Evolutionary conservation across 1,140 invertebrate genomes (phyloP), one percentile per base, ranked within the genome.

Genomic region (Drosophila carrolli): DNA sequence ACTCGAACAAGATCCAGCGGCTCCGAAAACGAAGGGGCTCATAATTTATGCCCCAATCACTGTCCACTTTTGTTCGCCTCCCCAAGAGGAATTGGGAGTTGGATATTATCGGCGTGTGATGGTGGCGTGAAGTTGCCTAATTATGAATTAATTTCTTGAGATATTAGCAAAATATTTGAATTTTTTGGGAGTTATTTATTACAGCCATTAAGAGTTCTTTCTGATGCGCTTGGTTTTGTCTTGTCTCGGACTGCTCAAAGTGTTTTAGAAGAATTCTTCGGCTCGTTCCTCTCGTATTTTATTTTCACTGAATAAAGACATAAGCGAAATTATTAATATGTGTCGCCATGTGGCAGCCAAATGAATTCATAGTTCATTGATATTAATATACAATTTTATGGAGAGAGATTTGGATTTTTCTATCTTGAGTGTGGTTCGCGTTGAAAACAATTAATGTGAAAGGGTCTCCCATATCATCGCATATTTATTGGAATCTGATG

Each of bases 121-220:
- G 48, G 37, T 46, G 67, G 76, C 71, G 56, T 68, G 48, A 61
- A 67, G 53, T 65, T 82, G 83, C 71, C 62, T 83, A 86, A 83
- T 86, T 88, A 86, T 76, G 54, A 68, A 78, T 88, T 83, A 76
- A 88, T 86, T 86, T 79, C 59, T 38, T 53, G 48, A 68, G 73
- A 56, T 71, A 82, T 88, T 88, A 67, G 81, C 68, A 68, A 73
- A 66, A 76, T 68, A 75, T 82, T 66, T 60, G 58, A 74, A 84
- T 85, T 81, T 75, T 41, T 67, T n/a, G 19, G 50, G 41, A 58
- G 58, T 75, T 63, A 84, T 81, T 81, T 81, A 81, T 81, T 40
- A 40, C 37, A 32, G 35, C 51, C 73, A 76, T 76, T 76, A 76
- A 60, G 11, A 60, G 62, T 56, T 76, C 62, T 60, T 76, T 76